Conservation (phyloP, 2,113 vertebrate species). For the Tauraco erythrolophus region DNA sequence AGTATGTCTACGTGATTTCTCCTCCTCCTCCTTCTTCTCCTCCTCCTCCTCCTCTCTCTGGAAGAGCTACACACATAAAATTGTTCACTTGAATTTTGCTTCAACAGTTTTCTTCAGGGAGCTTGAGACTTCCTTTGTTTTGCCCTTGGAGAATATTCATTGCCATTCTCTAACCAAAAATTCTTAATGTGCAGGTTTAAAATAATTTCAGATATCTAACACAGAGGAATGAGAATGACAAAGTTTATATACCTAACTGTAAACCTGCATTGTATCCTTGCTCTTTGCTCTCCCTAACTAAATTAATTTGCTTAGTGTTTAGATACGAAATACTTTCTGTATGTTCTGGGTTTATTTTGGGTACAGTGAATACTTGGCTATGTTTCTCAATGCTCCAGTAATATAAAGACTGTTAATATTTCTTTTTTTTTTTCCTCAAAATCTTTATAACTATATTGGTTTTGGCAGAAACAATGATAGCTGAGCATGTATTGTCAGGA, state of each 20-base stretch:
- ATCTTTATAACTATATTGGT: background rate
- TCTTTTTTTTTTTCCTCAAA: background rate
- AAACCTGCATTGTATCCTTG: background rate
- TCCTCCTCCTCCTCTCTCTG: background rate
- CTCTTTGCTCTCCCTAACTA: background rate
- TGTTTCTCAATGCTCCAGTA: background rate
- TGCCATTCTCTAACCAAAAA: background rate
- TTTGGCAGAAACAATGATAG: background rate
- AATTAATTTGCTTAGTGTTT: background rate
- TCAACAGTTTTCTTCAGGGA: background rate
- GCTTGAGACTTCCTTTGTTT: background rate
- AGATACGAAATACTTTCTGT: background rate
- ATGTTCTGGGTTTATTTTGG: background rate
- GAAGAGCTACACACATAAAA: background rate
- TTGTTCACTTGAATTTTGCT: background rate
- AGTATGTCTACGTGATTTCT: background rate
- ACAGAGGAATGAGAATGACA: background rate
- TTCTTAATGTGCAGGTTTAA: background rate
- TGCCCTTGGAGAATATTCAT: background rate
- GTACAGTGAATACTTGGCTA: background rate
- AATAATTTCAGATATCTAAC: background rate
- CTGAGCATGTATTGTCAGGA: background rate
- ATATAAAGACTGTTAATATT: background rate
- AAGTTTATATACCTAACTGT: background rate
- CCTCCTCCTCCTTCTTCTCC: background rate